phyloP scores from a whole-genome alignment of 2,797 vertebrate species.

The Poeciliopsis turneri region DNA sequence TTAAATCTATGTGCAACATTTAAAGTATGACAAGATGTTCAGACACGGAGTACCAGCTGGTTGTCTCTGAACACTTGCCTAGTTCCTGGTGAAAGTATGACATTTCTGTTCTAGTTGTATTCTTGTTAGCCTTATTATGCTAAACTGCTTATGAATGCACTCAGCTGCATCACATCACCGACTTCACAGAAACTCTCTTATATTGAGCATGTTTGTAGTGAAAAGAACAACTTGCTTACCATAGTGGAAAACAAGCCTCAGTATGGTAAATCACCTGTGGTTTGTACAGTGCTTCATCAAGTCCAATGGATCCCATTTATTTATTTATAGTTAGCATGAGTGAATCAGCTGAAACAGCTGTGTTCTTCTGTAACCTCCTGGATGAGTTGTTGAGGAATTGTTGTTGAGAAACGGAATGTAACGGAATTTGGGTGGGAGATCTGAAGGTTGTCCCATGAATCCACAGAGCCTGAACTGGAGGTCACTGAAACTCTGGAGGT shows the following conservation, averaged over 20 bases:
- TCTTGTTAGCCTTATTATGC: not conserved
- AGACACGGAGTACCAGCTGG: not conserved
- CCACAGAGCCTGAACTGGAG: too few species aligned
- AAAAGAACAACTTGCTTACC: not conserved
- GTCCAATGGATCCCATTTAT: too few species aligned
- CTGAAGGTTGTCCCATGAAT: too few species aligned
- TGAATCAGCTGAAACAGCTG: not conserved
- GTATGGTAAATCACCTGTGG: too few species aligned
- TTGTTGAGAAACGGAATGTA: not conserved
- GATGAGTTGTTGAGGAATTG: not conserved
- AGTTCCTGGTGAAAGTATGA: too few species aligned
- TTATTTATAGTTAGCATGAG: too few species aligned
- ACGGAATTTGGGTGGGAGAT: too few species aligned
- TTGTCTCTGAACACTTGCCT: not conserved
- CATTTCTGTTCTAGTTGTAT: not conserved
- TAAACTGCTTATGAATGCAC: not conserved
- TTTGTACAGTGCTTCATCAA: too few species aligned
- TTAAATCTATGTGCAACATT: slow-evolving; percentile 15
- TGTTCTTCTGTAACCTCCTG: not conserved
- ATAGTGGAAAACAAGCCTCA: too few species aligned
- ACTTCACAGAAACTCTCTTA: not conserved
- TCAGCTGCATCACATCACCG: not conserved
- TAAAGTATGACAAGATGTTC: not conserved
- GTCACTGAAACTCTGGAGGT: not conserved
- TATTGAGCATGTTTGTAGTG: too few species aligned